A percentile compares a stretch with the other conserved stretches of the same genome.
Evolutionary conservation across 2,797 vertebrate genomes (phyloP).

Genomic region (Rhinogobio ventralis): DNA sequence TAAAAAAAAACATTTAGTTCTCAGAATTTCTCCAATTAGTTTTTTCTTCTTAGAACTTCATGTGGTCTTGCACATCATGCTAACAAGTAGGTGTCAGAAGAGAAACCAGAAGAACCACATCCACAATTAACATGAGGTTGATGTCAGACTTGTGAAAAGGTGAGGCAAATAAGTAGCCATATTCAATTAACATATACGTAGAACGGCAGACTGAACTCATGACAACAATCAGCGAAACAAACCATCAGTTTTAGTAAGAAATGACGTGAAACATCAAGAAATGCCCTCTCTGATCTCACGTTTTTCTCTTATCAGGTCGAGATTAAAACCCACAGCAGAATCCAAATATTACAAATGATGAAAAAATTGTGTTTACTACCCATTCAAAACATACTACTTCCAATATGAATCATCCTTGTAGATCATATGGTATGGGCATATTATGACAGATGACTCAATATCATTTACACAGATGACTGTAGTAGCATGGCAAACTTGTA

Average conservation of each 20-base stretch:
- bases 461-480: neutral
- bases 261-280: neutral
- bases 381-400: neutral
- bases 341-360: neutral
- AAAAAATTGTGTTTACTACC: neutral
- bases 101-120: slow-evolving; percentile 66
- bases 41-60: neutral
- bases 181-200: neutral
- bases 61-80: slow-evolving; percentile 28
- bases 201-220: neutral
- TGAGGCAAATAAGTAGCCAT: slow-evolving; percentile 46
- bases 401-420: slow-evolving; percentile 19
- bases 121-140: slow-evolving; percentile 45
- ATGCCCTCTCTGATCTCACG: no score
- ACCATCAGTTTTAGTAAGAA: slow-evolving; percentile 2
- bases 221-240: neutral
- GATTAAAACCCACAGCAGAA: neutral
- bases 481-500: neutral
- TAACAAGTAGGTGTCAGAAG: slow-evolving; percentile 46
- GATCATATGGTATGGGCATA: slow-evolving; percentile 7
- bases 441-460: slow-evolving; percentile 22
- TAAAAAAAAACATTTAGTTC: neutral
- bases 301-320: neutral
- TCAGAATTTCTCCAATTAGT: neutral
- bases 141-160: slow-evolving; percentile 52